Base-by-base conservation (phyloP, 2,113 vertebrate species). In the Indri indri region DNA sequence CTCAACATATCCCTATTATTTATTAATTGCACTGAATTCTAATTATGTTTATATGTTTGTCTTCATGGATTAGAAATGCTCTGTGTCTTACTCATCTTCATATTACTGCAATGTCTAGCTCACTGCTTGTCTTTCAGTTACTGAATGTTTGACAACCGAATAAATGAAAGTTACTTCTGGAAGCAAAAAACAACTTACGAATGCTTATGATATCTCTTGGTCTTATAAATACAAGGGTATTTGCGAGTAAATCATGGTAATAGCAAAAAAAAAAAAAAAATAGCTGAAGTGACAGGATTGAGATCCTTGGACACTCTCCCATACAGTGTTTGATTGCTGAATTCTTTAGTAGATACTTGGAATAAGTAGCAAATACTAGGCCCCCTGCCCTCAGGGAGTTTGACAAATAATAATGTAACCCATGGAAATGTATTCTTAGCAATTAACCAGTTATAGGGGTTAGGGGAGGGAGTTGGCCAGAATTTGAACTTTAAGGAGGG, bases 401-500 rank as follows among this genome's bases (percentile, higher is more conserved):
- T 92, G 37, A 71, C 8, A 97, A 85, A 59, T 74, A 50, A 57
- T 74, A 66, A 61, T 9, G 16, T 32, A 88, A 70, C 22, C 25
- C 25, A 68, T 8, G 66, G 80, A 92, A 68, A 50, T 70, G 40
- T 70, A 52, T 63, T 94, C 74, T 68, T 82, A 83, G 74, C 32
- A 77, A 68, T 66, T 83, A 79, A 89, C n/a, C 40, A 87, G 47
- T 87, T 71, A 65, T 25, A 8, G 8, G 40, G 45, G 25, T n/a
- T 18, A 37, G 40, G 17, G 8, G 16, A 77, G 73, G 40, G 32
- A 95, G 54, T 1, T 42, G 59, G 65, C 45, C 74, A 87, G 84
- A 90, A 70, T 79, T 88, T 79, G 80, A 90, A 90, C 22, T 91
- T 77, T 34, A 86, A 91, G 70, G 57, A 71, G 61, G 71, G n/a